phyloP scores from a whole-genome alignment of 2,797 vertebrate species.

The Lepidocolaptes lacrymiger region DNA sequence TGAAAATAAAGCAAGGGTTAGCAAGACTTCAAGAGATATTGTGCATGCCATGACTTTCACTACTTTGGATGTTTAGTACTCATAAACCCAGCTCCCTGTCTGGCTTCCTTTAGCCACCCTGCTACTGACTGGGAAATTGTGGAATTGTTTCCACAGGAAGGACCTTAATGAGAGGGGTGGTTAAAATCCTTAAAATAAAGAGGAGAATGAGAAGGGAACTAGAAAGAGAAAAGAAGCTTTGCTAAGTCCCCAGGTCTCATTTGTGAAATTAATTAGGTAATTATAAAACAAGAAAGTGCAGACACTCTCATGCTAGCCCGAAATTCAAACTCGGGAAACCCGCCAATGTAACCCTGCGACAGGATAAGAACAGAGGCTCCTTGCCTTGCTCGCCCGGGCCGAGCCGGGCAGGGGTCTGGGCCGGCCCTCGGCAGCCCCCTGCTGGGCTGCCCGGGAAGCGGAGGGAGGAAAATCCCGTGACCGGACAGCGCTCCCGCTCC shows the following conservation, averaged over 20 bases:
- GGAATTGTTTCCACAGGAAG: not conserved
- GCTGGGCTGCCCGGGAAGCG: not conserved
- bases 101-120: not conserved
- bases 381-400: not conserved
- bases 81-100: not conserved
- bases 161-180: not conserved
- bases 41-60: not conserved
- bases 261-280: not conserved
- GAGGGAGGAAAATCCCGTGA: not conserved
- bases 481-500: fast-evolving
- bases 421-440: constrained; percentile 6
- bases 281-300: not conserved
- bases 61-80: not conserved
- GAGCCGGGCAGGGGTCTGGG: not conserved
- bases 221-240: not conserved
- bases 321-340: not conserved
- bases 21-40: not conserved
- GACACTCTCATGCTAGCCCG: not conserved
- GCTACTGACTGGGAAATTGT: not conserved
- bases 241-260: not conserved
- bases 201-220: not conserved
- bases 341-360: fast-evolving
- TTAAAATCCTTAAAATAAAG: not conserved
- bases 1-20: not conserved
- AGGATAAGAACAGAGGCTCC: not conserved